Evolutionary conservation across 2,113 vertebrate genomes (phyloP).

Genomic region (Lota lota): DNA sequence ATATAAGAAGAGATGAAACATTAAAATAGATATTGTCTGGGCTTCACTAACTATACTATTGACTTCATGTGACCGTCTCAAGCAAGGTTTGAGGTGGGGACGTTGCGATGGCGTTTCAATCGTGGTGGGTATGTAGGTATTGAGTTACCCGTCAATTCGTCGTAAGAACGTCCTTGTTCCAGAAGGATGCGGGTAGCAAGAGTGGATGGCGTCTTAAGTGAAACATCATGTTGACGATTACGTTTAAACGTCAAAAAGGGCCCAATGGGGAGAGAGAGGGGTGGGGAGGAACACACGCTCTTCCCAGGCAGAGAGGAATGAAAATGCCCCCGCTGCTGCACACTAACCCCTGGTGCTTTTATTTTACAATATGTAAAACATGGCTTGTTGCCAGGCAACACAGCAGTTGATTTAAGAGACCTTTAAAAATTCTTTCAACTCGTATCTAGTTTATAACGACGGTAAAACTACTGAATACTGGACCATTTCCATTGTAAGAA

Average conservation of each 20-base stretch:
- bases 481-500: conserved; percentile 29
- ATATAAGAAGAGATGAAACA: no score
- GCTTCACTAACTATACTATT: no score
- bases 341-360: no score
- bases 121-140: conserved; percentile 3
- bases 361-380: no score
- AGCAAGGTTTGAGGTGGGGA: no score
- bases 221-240: conserved; percentile 48
- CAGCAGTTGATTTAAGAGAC: no score
- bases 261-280: conserved; percentile 18
- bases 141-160: conserved; percentile 21
- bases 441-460: neutral
- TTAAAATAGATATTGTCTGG: no score
- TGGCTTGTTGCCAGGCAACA: no score
- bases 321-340: no score
- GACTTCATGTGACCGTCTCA: no score
- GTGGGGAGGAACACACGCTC: conserved; percentile 25
- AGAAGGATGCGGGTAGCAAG: conserved; percentile 8
- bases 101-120: no score
- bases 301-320: neutral
- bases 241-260: neutral
- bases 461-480: conserved; percentile 49
- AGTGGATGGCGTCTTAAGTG: conserved; percentile 33
- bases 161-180: conserved; percentile 14
- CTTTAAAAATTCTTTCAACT: no score